These are phyloP conservation scores for Atherix ibis DNA, from an alignment of 2,888 invertebrate species.

Conservation along the genomic window DNA sequence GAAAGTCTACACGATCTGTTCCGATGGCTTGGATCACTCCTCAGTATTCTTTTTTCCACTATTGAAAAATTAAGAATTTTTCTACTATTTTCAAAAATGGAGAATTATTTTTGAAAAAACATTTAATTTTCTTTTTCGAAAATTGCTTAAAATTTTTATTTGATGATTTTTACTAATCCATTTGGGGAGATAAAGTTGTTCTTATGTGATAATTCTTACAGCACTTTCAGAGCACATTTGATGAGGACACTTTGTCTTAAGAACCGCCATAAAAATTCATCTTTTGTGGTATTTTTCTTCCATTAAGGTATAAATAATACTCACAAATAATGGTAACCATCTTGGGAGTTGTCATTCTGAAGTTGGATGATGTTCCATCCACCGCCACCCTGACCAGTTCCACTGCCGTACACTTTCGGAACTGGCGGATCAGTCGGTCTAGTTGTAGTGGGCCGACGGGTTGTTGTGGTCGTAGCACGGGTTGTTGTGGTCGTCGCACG, in stretches of 20 bases:
- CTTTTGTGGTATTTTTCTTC: no score
- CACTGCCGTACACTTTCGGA: background rate
- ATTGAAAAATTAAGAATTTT: no score
- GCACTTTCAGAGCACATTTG: no score
- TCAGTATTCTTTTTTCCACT: no score
- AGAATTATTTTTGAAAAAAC: no score
- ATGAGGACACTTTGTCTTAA: no score
- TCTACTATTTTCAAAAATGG: no score
- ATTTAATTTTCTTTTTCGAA: no score
- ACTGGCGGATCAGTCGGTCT: background rate
- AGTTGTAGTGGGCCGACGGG: background rate
- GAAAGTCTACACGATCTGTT: no score
- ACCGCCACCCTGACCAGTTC: background rate
- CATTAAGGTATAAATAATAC: no score
- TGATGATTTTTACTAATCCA: background rate
- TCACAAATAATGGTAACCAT: background rate
- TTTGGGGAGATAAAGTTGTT: background rate
- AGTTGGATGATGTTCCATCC: background rate
- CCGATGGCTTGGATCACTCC: no score
- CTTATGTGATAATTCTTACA: background rate
- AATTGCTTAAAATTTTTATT: background rate
- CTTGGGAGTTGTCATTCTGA: background rate
- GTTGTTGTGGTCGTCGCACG: background rate
- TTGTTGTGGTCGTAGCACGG: background rate
- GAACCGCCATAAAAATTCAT: no score